A percentile compares a stretch with the other conserved stretches of the same genome.
These are phyloP conservation scores for Hydroisotoma schaefferi DNA, from an alignment of 2,888 invertebrate genomes.

Conservation along the genomic window DNA sequence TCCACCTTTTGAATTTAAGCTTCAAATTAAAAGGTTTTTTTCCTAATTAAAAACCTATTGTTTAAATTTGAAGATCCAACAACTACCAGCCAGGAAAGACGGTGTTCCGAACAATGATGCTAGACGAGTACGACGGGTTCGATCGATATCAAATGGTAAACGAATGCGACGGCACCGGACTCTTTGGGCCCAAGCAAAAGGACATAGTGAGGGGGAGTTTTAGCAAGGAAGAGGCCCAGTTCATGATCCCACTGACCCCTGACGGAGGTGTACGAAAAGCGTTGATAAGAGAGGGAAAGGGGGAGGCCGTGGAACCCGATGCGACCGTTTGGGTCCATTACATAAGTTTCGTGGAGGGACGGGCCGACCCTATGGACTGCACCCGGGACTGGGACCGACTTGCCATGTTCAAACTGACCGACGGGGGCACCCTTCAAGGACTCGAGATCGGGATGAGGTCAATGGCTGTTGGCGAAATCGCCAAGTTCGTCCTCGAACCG, in stretches of 20 bases:
- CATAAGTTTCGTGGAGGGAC: not conserved
- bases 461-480: not conserved
- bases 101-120: no score
- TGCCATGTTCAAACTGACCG: not conserved
- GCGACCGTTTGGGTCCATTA: not conserved
- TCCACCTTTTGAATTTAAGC: no score
- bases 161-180: not conserved
- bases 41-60: no score
- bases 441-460: not conserved
- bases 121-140: not conserved
- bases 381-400: not conserved
- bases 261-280: not conserved
- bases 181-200: not conserved
- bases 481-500: not conserved
- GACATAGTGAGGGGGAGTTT: not conserved
- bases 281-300: not conserved
- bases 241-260: not conserved
- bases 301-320: not conserved
- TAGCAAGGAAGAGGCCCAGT: not conserved
- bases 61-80: no score
- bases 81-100: no score
- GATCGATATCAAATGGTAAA: not conserved
- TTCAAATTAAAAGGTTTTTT: no score
- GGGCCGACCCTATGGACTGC: conserved; percentile 5
- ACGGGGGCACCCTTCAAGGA: not conserved